Conservation (phyloP, 2,113 vertebrate species). For the Heterochromis multidens region DNA sequence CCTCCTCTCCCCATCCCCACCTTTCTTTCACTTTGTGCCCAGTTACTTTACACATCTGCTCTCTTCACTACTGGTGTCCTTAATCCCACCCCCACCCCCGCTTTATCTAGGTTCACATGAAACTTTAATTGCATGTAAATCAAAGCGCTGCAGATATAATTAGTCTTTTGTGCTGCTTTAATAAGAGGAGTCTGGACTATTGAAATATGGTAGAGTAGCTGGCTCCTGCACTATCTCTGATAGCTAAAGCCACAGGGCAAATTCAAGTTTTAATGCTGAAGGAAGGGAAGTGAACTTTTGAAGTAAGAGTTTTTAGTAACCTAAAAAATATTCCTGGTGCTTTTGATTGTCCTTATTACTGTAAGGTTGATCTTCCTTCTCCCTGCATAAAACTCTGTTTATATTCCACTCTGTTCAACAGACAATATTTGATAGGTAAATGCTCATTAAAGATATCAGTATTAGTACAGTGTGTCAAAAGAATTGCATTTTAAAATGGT, state of each 20-base stretch:
- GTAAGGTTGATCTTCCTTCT: neutral
- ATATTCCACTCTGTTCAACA: neutral
- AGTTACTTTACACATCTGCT: neutral
- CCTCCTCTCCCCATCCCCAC: neutral
- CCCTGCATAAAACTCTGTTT: neutral
- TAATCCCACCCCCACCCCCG: constrained; percentile 6
- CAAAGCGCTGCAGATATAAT: constrained; percentile 66
- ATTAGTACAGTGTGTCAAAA: neutral
- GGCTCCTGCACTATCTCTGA: constrained; percentile 15
- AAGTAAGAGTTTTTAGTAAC: neutral
- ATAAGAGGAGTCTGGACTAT: constrained; percentile 57
- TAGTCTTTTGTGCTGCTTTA: constrained; percentile 70
- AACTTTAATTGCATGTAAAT: constrained; percentile 75
- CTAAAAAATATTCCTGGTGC: neutral
- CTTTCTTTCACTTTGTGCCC: neutral
- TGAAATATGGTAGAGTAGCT: constrained; percentile 25
- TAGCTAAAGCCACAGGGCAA: constrained; percentile 6
- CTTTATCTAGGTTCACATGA: constrained; percentile 64
- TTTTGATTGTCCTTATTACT: neutral
- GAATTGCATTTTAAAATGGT: neutral
- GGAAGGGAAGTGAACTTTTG: neutral
- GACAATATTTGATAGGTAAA: neutral
- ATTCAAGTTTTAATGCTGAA: neutral
- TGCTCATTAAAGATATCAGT: neutral
- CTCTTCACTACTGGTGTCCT: neutral